These are phyloP conservation scores for Scrobipalpa costella DNA, from an alignment of 2,888 invertebrate genomes.

Conservation along the genomic window DNA sequence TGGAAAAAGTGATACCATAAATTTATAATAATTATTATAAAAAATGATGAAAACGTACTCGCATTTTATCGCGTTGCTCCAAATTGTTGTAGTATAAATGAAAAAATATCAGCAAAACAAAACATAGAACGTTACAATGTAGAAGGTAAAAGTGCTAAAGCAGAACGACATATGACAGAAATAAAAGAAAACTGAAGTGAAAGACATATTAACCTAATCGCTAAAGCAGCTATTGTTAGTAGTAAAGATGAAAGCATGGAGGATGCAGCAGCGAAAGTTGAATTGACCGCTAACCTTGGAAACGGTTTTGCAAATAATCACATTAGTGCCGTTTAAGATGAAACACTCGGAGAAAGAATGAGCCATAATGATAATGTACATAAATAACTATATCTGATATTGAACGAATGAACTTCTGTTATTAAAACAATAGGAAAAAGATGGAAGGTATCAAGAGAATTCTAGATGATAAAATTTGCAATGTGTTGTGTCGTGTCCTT, in stretches of 20 bases:
- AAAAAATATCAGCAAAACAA: not conserved
- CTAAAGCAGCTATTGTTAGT: slow-evolving; percentile 7
- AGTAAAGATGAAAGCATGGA: slow-evolving; percentile 18
- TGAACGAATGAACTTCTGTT: too few species aligned
- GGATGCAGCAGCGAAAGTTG: slow-evolving; percentile 23
- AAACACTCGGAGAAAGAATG: too few species aligned
- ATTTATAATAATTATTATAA: not conserved
- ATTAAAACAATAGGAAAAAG: too few species aligned
- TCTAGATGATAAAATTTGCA: too few species aligned
- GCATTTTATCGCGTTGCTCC: too few species aligned
- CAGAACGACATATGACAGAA: not conserved
- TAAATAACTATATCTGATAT: too few species aligned
- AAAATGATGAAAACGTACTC: not conserved
- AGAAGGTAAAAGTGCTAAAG: not conserved
- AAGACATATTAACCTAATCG: slow-evolving; percentile 19
- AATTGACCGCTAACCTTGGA: slow-evolving; percentile 16
- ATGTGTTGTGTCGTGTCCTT: not conserved
- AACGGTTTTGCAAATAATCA: slow-evolving; percentile 9
- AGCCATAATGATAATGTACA: too few species aligned
- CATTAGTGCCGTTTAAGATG: not conserved
- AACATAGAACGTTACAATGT: not conserved
- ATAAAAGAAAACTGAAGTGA: slow-evolving; percentile 8
- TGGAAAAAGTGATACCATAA: not conserved
- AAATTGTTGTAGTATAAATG: not conserved
- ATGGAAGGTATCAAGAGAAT: too few species aligned